A percentile compares a stretch with the other conserved stretches of the same genome.
Evolutionary conservation across 2,113 vertebrate genomes (phyloP).

Genomic region (Corydoras sp.): DNA sequence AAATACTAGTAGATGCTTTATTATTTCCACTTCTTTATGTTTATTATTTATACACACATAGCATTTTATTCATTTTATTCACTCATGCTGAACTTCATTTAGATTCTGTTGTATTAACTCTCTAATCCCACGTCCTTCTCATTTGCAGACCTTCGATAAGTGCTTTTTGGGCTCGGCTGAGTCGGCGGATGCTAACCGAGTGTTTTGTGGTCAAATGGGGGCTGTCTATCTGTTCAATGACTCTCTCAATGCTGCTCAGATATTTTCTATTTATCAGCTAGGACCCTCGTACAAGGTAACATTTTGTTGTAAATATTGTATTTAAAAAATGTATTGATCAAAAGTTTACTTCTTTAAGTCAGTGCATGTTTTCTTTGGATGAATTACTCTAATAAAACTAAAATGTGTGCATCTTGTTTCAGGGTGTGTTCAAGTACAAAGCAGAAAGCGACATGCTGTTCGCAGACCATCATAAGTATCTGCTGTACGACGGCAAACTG

Average conservation of each 20-base stretch:
- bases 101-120: too few relatives aligned
- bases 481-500: slow-evolving; percentile 92
- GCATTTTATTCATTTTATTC: too few relatives aligned
- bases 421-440: slow-evolving; percentile 96
- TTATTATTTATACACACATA: too few relatives aligned
- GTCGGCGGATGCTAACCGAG: slow-evolving; percentile 89
- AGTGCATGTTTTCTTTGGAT: too few relatives aligned
- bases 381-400: too few relatives aligned
- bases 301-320: background rate
- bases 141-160: slow-evolving; percentile 91
- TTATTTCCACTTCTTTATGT: too few relatives aligned
- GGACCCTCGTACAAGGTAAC: slow-evolving; percentile 92
- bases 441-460: slow-evolving; percentile 95
- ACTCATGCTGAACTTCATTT: too few relatives aligned
- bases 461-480: slow-evolving; percentile 87
- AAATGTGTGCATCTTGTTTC: slow-evolving; percentile 12
- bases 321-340: too few relatives aligned
- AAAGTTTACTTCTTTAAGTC: too few relatives aligned
- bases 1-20: too few relatives aligned
- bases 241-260: slow-evolving; percentile 92
- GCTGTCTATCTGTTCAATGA: slow-evolving; percentile 95
- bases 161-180: slow-evolving; percentile 97
- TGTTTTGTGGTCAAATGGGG: slow-evolving; percentile 97
- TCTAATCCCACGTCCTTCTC: background rate
- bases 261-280: slow-evolving; percentile 94